A percentile compares a stretch with the other conserved stretches of the same genome.
phyloP scores from a whole-genome alignment of 2,888 invertebrate species.

The Perizoma flavofasciatum region DNA sequence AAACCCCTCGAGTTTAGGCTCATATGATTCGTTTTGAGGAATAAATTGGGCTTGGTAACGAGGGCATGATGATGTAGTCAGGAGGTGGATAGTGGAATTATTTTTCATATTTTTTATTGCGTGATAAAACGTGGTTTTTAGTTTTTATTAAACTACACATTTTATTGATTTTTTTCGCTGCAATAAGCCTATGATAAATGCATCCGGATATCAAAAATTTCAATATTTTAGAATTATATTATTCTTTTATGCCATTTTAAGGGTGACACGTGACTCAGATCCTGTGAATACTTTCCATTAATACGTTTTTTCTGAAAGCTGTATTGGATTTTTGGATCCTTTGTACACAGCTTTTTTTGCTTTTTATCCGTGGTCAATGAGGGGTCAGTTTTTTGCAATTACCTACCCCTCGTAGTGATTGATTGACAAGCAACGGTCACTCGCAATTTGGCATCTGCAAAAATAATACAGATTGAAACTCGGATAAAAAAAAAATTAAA shows the following conservation, averaged over 20 bases:
- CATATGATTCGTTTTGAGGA: too few species aligned
- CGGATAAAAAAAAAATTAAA: background rate
- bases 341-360: conserved; percentile 57
- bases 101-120: too few species aligned
- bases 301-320: conserved; percentile 62
- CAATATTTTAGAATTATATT: conserved; percentile 46
- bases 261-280: conserved; percentile 63
- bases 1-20: too few species aligned
- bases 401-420: conserved; percentile 61
- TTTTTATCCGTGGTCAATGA: conserved; percentile 77
- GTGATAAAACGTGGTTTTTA: too few species aligned
- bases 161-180: conserved; percentile 4
- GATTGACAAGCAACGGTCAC: conserved; percentile 81
- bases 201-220: conserved; percentile 1
- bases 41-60: too few species aligned
- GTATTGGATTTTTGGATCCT: conserved; percentile 61
- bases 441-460: conserved; percentile 66
- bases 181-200: conserved; percentile 3
- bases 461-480: conserved; percentile 38
- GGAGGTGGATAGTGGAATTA: too few species aligned
- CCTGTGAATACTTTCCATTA: conserved; percentile 63
- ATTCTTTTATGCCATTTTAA: conserved; percentile 48
- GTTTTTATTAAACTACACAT: too few species aligned
- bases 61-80: too few species aligned
- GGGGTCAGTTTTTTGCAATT: conserved; percentile 77